These are phyloP conservation scores for Hydrocynus forskahlii DNA, from an alignment of 2,797 vertebrate genomes.

Conservation along the genomic window DNA sequence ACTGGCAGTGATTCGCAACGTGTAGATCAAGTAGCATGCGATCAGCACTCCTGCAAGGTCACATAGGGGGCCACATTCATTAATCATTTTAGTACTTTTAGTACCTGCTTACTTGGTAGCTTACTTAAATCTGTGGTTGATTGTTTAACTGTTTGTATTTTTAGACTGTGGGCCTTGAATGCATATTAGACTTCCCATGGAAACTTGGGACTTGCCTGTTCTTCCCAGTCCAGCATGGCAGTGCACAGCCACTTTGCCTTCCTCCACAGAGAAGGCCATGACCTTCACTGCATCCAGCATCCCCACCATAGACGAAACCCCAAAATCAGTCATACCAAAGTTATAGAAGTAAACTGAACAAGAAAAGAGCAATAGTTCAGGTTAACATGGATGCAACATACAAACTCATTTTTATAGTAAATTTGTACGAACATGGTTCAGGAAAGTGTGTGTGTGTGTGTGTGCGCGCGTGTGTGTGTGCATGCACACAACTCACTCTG, in stretches of 20 bases:
- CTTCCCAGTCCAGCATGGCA: conserved; percentile 85
- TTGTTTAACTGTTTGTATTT: too few species aligned
- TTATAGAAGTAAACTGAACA: conserved; percentile 85
- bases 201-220: conserved; percentile 72
- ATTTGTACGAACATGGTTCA: too few species aligned
- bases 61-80: neutral
- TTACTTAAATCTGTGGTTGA: too few species aligned
- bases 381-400: too few species aligned
- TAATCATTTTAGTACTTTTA: too few species aligned
- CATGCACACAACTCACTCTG: conserved; percentile 72
- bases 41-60: conserved; percentile 79
- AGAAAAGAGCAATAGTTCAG: neutral
- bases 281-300: conserved; percentile 84
- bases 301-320: conserved; percentile 75
- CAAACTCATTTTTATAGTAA: too few species aligned
- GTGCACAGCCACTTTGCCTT: conserved; percentile 83
- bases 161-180: neutral
- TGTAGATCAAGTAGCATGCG: conserved; percentile 84
- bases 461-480: neutral
- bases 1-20: conserved; percentile 77
- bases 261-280: conserved; percentile 79
- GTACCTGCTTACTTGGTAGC: too few species aligned
- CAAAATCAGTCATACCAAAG: conserved; percentile 85
- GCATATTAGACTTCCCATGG: neutral
- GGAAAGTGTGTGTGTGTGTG: neutral